A percentile compares a stretch with the other conserved stretches of the same genome.
These are phyloP conservation scores for Athene cunicularia DNA, from an alignment of 2,113 vertebrate genomes.

Conservation along the genomic window DNA sequence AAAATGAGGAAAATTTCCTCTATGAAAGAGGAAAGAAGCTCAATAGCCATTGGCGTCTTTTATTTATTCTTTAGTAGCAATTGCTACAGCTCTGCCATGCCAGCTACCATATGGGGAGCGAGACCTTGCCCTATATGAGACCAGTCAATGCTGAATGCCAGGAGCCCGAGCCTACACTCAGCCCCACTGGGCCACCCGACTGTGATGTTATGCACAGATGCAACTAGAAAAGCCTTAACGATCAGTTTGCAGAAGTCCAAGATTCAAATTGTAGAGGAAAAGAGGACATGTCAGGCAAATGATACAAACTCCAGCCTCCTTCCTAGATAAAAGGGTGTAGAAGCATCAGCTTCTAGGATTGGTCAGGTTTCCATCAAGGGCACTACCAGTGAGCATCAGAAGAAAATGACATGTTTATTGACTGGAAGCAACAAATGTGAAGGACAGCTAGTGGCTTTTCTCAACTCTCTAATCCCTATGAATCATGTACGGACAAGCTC, in stretches of 20 bases:
- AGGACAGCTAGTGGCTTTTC: background rate
- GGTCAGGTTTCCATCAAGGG: background rate
- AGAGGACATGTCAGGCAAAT: background rate
- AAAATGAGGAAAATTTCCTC: too few species aligned
- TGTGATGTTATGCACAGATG: rapidly evolving
- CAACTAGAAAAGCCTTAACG: background rate
- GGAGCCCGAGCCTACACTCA: rapidly evolving
- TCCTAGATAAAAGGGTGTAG: background rate
- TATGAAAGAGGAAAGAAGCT: background rate
- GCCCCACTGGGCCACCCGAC: rapidly evolving
- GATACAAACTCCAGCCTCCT: background rate
- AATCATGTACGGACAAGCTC: background rate
- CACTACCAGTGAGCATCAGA: background rate
- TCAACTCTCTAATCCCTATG: background rate
- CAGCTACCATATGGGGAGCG: background rate
- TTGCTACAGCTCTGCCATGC: background rate
- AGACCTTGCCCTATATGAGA: background rate
- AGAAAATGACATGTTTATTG: background rate
- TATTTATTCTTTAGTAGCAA: background rate
- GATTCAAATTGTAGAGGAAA: background rate
- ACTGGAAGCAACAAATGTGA: background rate
- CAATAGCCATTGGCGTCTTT: background rate
- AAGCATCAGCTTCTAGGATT: background rate
- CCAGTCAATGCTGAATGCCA: background rate
- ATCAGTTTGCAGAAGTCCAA: background rate